A percentile compares a stretch with the other conserved stretches of the same genome.
phyloP scores from a whole-genome alignment of 2,888 invertebrate genomes.

The Notodonta dromedarius region DNA sequence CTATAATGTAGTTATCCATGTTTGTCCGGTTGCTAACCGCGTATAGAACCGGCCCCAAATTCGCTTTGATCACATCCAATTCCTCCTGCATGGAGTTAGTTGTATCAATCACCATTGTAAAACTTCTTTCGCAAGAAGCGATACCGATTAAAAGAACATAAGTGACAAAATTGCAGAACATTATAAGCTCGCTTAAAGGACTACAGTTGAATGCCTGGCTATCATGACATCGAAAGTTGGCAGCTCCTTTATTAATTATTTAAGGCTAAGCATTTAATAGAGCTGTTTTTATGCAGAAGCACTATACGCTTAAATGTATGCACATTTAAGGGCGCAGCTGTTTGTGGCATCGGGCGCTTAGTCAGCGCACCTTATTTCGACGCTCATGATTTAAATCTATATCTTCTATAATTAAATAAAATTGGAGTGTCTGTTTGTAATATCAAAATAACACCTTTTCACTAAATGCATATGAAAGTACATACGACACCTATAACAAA shows the following conservation, averaged over 20 bases:
- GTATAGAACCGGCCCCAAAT: conserved; percentile 38
- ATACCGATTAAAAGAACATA: conserved; percentile 13
- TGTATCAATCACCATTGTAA: conserved; percentile 61
- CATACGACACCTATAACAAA: no score
- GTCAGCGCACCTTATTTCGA: no score
- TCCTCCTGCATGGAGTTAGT: conserved; percentile 58
- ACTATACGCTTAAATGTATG: no score
- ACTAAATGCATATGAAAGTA: no score
- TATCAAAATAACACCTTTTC: no score
- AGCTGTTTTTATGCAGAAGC: no score
- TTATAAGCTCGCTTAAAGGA: conserved; percentile 11
- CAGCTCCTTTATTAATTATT: neutral
- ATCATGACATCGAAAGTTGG: neutral
- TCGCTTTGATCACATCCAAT: conserved; percentile 46
- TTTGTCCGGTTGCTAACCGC: conserved; percentile 16
- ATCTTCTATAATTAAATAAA: no score
- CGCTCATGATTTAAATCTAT: no score
- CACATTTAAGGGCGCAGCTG: no score
- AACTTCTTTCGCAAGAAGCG: conserved; percentile 41
- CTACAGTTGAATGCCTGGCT: neutral
- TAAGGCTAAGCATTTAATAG: neutral
- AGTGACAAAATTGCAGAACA: conserved; percentile 23
- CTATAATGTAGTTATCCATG: conserved; percentile 41
- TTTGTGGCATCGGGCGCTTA: no score
- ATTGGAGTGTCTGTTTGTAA: no score